Evolutionary conservation across 2,113 vertebrate species (phyloP).

Genomic region (Etheostoma cragini): DNA sequence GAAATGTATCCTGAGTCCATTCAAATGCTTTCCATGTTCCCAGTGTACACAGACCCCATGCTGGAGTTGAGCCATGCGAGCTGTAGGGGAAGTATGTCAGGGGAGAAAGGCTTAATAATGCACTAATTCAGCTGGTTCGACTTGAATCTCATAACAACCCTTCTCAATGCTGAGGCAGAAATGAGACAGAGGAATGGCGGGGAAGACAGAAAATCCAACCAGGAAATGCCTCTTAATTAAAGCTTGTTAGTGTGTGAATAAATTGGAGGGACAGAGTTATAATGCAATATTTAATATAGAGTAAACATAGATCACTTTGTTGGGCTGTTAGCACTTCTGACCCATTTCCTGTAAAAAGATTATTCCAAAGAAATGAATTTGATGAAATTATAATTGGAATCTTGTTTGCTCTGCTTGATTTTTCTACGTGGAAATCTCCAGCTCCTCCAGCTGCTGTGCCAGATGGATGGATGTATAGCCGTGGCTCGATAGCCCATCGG

Average conservation of each 20-base stretch:
- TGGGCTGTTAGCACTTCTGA: constrained; percentile 32
- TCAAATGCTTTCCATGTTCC: constrained; percentile 34
- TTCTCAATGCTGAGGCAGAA: constrained; percentile 1
- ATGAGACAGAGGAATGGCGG: constrained; percentile 43
- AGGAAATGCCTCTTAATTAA: constrained; percentile 61
- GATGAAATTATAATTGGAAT: constrained; percentile 58
- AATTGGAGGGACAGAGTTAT: constrained; percentile 43
- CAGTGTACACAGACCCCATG: constrained; percentile 4
- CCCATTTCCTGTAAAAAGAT: constrained; percentile 48
- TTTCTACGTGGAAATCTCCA: constrained; percentile 27
- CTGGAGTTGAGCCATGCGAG: constrained; percentile 52
- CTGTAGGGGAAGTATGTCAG: constrained; percentile 56
- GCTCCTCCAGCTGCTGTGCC: constrained; percentile 81
- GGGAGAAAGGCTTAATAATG: constrained; percentile 56
- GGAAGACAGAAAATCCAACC: constrained; percentile 36
- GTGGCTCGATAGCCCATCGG: constrained; percentile 62
- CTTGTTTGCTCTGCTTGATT: constrained; percentile 53
- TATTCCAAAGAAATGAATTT: constrained; percentile 49
- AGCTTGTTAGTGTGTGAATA: constrained; percentile 62
- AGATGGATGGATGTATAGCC: constrained; percentile 80
- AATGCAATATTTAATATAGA: constrained; percentile 43
- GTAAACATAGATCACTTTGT: constrained; percentile 39
- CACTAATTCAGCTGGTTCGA: constrained; percentile 61
- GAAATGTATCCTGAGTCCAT: constrained; percentile 46
- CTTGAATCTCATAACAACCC: constrained; percentile 19